Conservation (phyloP, 2,113 vertebrate species). For the Triplophysa rosa region DNA sequence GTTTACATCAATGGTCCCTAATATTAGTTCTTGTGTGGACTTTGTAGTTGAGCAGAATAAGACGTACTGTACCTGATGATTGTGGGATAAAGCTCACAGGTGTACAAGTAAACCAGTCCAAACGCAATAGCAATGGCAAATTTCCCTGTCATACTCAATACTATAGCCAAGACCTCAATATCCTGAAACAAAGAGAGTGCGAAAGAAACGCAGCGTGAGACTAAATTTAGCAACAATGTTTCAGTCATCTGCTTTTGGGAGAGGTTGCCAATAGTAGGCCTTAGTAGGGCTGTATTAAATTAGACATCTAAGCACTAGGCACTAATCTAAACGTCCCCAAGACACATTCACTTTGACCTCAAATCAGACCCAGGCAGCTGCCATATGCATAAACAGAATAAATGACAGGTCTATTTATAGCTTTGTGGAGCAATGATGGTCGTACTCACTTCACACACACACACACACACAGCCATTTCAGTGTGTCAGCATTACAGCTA, state of each 20-base stretch:
- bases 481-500: neutral
- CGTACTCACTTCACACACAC: neutral
- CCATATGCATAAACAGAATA: constrained; percentile 9
- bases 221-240: constrained; percentile 7
- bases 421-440: neutral
- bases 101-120: constrained; percentile 90
- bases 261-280: neutral
- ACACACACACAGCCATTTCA: neutral
- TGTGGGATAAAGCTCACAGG: constrained; percentile 92
- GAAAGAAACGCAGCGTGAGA: neutral
- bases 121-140: constrained; percentile 87
- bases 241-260: constrained; percentile 25
- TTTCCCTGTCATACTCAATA: constrained; percentile 84
- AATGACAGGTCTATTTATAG: constrained; percentile 45
- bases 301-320: constrained; percentile 2
- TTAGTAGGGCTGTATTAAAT: constrained; percentile 10
- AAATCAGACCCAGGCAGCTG: constrained; percentile 1
- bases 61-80: constrained; percentile 77
- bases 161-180: constrained; percentile 67
- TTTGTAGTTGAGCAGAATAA: neutral
- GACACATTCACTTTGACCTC: neutral
- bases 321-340: constrained; percentile 9
- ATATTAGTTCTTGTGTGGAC: neutral
- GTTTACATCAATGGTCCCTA: too few species aligned
- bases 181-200: constrained; percentile 60